Percentiles rank a stretch among this genome's conserved stretches.
Conservation (phyloP, 2,797 vertebrate species). For the Carduelis carduelis region DNA sequence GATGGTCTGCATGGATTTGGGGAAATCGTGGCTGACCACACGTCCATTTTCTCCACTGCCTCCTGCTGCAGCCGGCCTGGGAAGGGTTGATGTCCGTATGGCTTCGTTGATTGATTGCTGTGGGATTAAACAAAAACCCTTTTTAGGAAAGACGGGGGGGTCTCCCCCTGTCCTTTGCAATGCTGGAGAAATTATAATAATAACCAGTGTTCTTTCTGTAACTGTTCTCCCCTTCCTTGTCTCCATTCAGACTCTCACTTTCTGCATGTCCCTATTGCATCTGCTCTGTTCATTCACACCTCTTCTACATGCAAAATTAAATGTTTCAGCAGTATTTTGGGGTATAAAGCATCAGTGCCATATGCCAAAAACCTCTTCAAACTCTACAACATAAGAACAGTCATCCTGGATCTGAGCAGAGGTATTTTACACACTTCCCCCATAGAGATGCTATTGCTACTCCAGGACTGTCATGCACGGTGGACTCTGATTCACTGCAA, state of each 20-base stretch:
- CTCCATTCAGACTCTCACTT: background rate
- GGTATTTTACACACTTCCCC: constrained; percentile 37
- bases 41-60: constrained; percentile 94
- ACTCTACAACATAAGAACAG: constrained; percentile 27
- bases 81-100: constrained; percentile 95
- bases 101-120: constrained; percentile 98
- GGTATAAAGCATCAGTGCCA: background rate
- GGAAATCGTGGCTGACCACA: constrained; percentile 96
- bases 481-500: constrained; percentile 40
- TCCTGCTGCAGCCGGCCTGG: constrained; percentile 88
- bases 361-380: constrained; percentile 16
- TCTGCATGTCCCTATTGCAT: background rate
- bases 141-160: constrained; percentile 80
- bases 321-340: constrained; percentile 19
- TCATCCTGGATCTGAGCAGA: constrained; percentile 48
- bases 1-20: constrained; percentile 96
- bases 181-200: constrained; percentile 20
- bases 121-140: constrained; percentile 82
- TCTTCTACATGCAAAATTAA: background rate
- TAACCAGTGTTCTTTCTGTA: background rate
- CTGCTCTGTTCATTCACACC: background rate
- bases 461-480: background rate
- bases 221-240: background rate
- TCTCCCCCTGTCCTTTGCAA: constrained; percentile 77
- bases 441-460: constrained; percentile 28